Base-by-base conservation (phyloP, 2,888 invertebrate genomes). In the Gibbula magus region DNA sequence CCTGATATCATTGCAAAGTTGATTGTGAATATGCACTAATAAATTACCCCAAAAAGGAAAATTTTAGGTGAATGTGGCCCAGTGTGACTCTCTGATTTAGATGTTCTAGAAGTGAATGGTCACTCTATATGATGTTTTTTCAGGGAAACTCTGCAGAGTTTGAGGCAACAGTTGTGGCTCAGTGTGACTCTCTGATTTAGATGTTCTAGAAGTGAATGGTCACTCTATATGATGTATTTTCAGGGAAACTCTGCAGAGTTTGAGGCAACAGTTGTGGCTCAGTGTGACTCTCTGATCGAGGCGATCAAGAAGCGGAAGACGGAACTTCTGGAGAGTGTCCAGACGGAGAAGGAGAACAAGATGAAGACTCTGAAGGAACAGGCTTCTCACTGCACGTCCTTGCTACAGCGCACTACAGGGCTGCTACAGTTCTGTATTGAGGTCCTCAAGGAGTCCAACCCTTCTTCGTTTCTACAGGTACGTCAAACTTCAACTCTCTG, bases 381-480 rank as follows among this genome's bases (percentile, higher is more conserved):
- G 93, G 97, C 97, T 81, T 94, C 95, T 25, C 95, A 96, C 84
- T 97, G 97, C 92, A 98, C 98, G 20, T 95, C 96, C 79, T 96
- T 97, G 91, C 94, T 99, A 61, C 96, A 98, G 91, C 96, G 97
- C 91, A 99, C 99, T 75, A 99, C 99, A 0, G 98, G 98, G 7
- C 94, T 99, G 61, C 95, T 99, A 88, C 99, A 99, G 93, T 99
- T 99, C 93, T 99, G 99, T 93, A 99, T 99, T 90, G 99, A 99
- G 93, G 98, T 99, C 0, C 94, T 99, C 52, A 99, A 99, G 93
- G 99, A 99, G 94, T 97, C 97, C 51, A 99, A 99, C 93, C 96
- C 97, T 91, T 96, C 97, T 75, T 97, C 98, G 75, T 99, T 99
- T 94, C 94, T 99, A 86, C 99, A 99, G 95, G 98, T 98, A 81